phyloP scores from a whole-genome alignment of 2,888 invertebrate species.

The Limnephilus lunatus region DNA sequence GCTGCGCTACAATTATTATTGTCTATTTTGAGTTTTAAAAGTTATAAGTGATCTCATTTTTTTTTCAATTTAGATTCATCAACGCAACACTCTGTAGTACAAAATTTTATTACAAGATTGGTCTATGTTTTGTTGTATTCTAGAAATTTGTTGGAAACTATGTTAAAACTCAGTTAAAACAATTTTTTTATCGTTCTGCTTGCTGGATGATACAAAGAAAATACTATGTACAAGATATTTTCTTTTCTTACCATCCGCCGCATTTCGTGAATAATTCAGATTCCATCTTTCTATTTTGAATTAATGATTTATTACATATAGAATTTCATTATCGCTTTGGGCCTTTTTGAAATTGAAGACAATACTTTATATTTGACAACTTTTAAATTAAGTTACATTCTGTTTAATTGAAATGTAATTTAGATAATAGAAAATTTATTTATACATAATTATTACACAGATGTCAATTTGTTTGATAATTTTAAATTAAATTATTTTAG shows the following conservation, averaged over 20 bases:
- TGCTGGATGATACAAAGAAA: background rate
- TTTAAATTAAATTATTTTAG: constrained; percentile 50
- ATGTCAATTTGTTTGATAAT: constrained; percentile 43
- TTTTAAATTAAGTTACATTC: constrained; percentile 25
- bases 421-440: constrained; percentile 42
- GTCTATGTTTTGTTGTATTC: background rate
- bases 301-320: background rate
- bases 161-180: no score
- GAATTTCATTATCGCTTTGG: constrained; percentile 2
- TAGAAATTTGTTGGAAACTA: background rate
- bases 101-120: constrained; percentile 3
- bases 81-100: background rate
- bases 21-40: constrained; percentile 9
- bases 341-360: constrained; percentile 15
- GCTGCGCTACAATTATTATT: background rate
- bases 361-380: constrained; percentile 28
- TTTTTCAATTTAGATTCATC: background rate
- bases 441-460: constrained; percentile 18
- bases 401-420: constrained; percentile 38
- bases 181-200: background rate
- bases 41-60: constrained; percentile 53
- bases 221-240: background rate
- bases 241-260: background rate
- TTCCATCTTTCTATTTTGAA: background rate
- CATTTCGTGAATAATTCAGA: background rate